Evolutionary conservation across 2,888 invertebrate species (phyloP).

Genomic region (Drosophila recens): DNA sequence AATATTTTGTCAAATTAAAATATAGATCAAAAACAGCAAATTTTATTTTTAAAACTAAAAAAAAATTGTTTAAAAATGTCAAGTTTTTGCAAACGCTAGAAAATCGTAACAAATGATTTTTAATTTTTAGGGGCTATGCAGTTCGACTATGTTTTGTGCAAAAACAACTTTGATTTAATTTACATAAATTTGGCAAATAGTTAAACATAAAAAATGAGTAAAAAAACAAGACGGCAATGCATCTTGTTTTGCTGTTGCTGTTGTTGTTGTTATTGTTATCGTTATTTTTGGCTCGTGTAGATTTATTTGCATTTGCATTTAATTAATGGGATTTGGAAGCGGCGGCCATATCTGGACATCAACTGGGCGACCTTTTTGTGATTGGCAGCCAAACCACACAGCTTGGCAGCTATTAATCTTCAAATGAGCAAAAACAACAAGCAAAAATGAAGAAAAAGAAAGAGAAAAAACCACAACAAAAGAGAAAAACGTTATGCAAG

Average conservation of each 20-base stretch:
- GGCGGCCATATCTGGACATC: conserved; percentile 64
- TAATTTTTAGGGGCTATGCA: conserved; percentile 37
- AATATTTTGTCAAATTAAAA: no score
- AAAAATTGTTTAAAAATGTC: no score
- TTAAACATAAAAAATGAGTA: conserved; percentile 31
- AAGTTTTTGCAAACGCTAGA: not conserved
- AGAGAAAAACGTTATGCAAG: conserved; percentile 51
- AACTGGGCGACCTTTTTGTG: conserved; percentile 77
- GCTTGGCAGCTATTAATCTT: conserved; percentile 75
- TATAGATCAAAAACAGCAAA: no score
- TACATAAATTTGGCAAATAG: conserved; percentile 70
- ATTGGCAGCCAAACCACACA: conserved; percentile 69
- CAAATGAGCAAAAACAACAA: conserved; percentile 24
- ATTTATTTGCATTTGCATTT: conserved; percentile 77
- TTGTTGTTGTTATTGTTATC: conserved; percentile 24
- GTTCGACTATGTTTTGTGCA: conserved; percentile 21
- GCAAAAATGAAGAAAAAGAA: not conserved
- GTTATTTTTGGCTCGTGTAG: conserved; percentile 41
- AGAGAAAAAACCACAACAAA: not conserved
- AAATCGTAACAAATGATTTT: not conserved
- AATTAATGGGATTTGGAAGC: conserved; percentile 67
- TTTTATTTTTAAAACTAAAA: no score
- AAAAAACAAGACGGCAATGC: conserved; percentile 58
- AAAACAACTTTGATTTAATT: conserved; percentile 33
- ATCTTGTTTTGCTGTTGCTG: conserved; percentile 45